Conservation (phyloP, 1,140 invertebrate genomes). For the Papilio aristodemus region DNA sequence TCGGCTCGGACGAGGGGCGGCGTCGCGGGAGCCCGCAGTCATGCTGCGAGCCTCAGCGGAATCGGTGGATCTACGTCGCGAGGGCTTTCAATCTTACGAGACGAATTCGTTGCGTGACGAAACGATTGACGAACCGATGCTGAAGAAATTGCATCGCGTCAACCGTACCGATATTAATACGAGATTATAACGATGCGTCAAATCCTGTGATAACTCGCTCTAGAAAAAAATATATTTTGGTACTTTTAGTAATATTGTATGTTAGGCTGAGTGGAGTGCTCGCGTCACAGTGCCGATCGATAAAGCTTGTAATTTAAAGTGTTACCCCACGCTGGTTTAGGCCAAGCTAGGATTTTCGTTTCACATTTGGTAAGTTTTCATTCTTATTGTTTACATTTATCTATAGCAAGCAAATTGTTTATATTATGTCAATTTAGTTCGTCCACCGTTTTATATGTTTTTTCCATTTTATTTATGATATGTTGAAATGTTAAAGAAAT, state of each 20-base stretch:
- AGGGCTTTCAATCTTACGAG: constrained; percentile 61
- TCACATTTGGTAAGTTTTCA: constrained; percentile 44
- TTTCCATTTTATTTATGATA: too few species aligned
- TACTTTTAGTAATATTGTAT: constrained; percentile 51
- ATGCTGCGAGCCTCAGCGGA: constrained; percentile 76
- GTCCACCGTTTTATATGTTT: too few species aligned
- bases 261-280: constrained; percentile 66
- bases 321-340: constrained; percentile 33
- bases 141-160: constrained; percentile 40
- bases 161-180: constrained; percentile 41
- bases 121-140: constrained; percentile 65
- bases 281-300: constrained; percentile 45
- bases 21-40: constrained; percentile 77
- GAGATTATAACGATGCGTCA: constrained; percentile 69
- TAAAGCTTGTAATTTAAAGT: constrained; percentile 44
- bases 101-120: constrained; percentile 69
- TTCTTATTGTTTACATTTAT: background rate
- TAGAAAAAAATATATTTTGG: constrained; percentile 58
- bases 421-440: too few species aligned
- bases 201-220: constrained; percentile 62
- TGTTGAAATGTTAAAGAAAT: too few species aligned
- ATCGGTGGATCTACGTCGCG: constrained; percentile 72
- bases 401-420: too few species aligned
- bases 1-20: constrained; percentile 70
- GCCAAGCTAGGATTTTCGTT: constrained; percentile 46